These are phyloP conservation scores for Apostichopus parvimensis DNA, from an alignment of 35 echinoderm and acorn worm species.

Conservation along the genomic window DNA sequence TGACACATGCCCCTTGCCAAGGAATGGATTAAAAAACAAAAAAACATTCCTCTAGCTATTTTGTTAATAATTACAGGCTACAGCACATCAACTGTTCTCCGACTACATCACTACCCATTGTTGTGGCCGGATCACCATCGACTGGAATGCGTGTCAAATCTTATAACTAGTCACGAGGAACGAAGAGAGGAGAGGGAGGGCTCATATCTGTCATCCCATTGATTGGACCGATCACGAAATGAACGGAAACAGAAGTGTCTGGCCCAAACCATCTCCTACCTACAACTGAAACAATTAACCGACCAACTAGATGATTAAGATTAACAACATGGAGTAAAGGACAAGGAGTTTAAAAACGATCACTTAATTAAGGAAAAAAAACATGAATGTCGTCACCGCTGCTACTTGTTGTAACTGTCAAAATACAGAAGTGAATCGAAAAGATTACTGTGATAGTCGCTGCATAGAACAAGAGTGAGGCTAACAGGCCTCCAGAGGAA, in stretches of 20 bases:
- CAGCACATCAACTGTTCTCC: conserved; percentile 32
- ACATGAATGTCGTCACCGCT: background rate
- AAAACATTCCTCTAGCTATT: conserved; percentile 25
- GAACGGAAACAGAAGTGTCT: background rate
- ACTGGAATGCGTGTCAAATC: conserved; percentile 45
- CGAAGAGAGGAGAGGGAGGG: conserved; percentile 21
- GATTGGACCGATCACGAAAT: background rate
- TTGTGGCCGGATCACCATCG: background rate
- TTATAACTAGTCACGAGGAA: conserved; percentile 31
- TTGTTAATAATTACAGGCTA: conserved; percentile 35
- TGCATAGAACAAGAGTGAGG: conserved; percentile 12
- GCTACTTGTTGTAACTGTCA: background rate
- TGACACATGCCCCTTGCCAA: conserved; percentile 32
- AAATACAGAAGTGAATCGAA: conserved; percentile 12
- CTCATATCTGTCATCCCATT: background rate
- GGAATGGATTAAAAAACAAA: conserved; percentile 36
- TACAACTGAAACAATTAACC: background rate
- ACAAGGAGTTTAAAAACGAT: background rate
- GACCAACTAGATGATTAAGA: conserved; percentile 13
- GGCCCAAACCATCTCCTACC: background rate
- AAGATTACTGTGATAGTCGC: conserved; percentile 12
- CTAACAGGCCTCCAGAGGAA: background rate
- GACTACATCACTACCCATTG: conserved; percentile 41
- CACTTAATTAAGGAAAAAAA: background rate
- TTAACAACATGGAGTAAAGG: background rate